Evolutionary conservation across 1,140 invertebrate species (phyloP).

Genomic region (Dendroctonus ponderosae): DNA sequence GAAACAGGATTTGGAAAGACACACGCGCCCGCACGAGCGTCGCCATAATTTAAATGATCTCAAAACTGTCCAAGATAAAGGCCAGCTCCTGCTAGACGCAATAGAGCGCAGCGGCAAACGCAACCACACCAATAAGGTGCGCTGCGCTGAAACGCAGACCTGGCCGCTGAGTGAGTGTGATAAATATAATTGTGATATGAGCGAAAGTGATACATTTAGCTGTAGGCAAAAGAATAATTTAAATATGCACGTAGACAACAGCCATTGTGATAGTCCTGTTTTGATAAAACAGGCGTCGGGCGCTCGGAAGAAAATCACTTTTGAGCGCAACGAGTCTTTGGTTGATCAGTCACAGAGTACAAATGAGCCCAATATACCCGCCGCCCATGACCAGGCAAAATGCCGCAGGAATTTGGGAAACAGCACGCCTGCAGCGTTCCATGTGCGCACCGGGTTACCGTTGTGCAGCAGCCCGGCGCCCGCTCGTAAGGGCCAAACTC

Average conservation of each 20-base stretch:
- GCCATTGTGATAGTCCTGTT: constrained; percentile 46
- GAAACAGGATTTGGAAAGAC: constrained; percentile 23
- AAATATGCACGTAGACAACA: constrained; percentile 43
- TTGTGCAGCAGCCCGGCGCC: constrained; percentile 87
- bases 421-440: constrained; percentile 82
- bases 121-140: constrained; percentile 11
- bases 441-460: constrained; percentile 76
- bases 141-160: constrained; percentile 3
- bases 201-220: constrained; percentile 47
- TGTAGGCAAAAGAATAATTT: constrained; percentile 44
- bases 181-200: constrained; percentile 47
- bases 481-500: constrained; percentile 68
- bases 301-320: constrained; percentile 39
- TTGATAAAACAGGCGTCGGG: constrained; percentile 22
- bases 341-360: constrained; percentile 3
- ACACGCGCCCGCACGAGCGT: constrained; percentile 13
- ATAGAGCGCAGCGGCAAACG: constrained; percentile 51
- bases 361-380: constrained; percentile 55
- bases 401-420: constrained; percentile 76
- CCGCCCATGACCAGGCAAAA: constrained; percentile 67
- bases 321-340: constrained; percentile 23
- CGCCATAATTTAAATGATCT: constrained; percentile 42
- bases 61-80: constrained; percentile 49
- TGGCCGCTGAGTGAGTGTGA: constrained; percentile 41
- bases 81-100: constrained; percentile 56